Conservation (phyloP, 1,140 invertebrate genomes). For the Acromyrmex charruanus region DNA sequence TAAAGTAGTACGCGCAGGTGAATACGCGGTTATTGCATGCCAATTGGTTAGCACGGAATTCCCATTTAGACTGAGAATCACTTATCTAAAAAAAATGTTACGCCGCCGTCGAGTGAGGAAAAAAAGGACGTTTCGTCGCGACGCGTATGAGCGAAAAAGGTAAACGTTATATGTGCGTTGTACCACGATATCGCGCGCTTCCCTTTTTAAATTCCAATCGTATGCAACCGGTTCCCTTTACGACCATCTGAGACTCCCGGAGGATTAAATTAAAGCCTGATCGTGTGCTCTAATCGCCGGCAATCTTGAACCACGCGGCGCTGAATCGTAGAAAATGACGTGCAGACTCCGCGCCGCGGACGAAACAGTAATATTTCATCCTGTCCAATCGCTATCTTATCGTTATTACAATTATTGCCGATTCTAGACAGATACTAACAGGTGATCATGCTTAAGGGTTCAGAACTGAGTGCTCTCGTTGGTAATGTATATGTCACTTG, state of each 20-base stretch:
- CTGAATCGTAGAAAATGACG: slow-evolving; percentile 43
- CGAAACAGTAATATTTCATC: slow-evolving; percentile 60
- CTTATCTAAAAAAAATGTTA: slow-evolving; percentile 4
- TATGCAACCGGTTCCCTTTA: slow-evolving; percentile 76
- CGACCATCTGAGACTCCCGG: slow-evolving; percentile 46
- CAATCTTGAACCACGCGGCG: slow-evolving; percentile 59
- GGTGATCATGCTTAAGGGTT: slow-evolving; percentile 37
- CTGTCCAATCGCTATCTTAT: slow-evolving; percentile 46
- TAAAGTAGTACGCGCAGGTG: slow-evolving; percentile 11
- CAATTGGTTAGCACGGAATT: slow-evolving; percentile 45
- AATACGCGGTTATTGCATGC: slow-evolving; percentile 32
- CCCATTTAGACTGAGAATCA: slow-evolving; percentile 15
- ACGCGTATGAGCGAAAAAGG: not conserved
- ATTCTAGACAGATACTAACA: slow-evolving; percentile 19
- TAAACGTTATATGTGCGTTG: slow-evolving; percentile 11
- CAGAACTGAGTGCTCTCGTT: slow-evolving; percentile 25
- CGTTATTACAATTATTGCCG: slow-evolving; percentile 43
- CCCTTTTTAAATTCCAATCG: slow-evolving; percentile 61
- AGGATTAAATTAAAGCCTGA: slow-evolving; percentile 75
- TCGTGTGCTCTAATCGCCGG: slow-evolving; percentile 65
- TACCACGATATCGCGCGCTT: slow-evolving; percentile 9
- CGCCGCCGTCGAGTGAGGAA: not conserved
- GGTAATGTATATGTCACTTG: slow-evolving; percentile 1
- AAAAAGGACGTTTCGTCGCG: not conserved
- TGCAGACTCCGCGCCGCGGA: not conserved